Percentiles rank a stretch among this genome's conserved stretches.
Conservation (phyloP, 37 sponge, comb jelly and placozoan genomes). For the Chondrilla cf. caribensis region DNA sequence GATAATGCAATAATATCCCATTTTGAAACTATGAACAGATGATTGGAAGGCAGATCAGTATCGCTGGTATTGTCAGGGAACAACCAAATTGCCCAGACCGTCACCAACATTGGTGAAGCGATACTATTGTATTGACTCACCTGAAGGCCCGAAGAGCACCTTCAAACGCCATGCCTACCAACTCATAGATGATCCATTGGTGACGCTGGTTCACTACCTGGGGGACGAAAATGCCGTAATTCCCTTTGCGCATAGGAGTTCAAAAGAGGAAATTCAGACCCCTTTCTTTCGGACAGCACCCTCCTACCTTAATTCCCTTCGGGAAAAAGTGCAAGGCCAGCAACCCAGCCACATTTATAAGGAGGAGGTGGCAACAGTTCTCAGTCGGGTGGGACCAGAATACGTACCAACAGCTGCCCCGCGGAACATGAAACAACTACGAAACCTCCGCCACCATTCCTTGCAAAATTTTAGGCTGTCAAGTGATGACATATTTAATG, state of each 20-base stretch:
- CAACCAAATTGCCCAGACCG: conserved; percentile 1
- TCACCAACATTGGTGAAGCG: conserved; percentile 10
- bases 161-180: conserved; percentile 27
- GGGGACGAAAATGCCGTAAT: neutral
- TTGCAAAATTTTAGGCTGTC: conserved; percentile 26
- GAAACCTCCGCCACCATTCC: conserved; percentile 24
- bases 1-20: no score
- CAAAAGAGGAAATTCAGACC: neutral
- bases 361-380: conserved; percentile 9
- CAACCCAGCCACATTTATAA: conserved; percentile 5
- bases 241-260: neutral
- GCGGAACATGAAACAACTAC: conserved; percentile 41
- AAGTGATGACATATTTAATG: conserved; percentile 43
- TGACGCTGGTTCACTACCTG: conserved; percentile 4
- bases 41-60: conserved; percentile 42
- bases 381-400: neutral
- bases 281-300: neutral
- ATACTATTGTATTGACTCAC: conserved; percentile 10
- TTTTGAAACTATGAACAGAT: conserved; percentile 26
- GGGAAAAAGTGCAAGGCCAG: neutral
- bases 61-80: conserved; percentile 31
- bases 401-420: neutral
- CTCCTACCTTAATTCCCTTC: neutral
- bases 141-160: neutral
- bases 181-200: neutral